A percentile compares a stretch with the other conserved stretches of the same genome.
These are phyloP conservation scores for Spongilla lacustris DNA, from an alignment of 37 sponge, comb jelly and placozoan species.

Conservation along the genomic window DNA sequence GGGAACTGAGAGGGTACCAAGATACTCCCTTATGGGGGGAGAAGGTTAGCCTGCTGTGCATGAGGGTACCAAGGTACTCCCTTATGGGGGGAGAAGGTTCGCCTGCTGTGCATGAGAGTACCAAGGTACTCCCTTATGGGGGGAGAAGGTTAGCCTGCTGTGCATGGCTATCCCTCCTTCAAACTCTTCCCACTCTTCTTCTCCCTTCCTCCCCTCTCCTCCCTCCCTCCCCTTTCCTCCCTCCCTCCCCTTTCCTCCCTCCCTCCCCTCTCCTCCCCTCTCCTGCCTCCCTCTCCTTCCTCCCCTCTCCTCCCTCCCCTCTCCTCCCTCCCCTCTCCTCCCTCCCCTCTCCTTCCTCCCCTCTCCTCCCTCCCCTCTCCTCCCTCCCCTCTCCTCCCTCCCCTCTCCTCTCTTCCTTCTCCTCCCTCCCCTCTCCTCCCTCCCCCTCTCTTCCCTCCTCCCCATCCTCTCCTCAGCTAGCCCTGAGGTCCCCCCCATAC, in stretches of 20 bases:
- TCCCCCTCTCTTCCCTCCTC: background rate
- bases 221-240: background rate
- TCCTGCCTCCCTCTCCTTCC: background rate
- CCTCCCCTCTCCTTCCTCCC: background rate
- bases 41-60: background rate
- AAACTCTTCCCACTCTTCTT: no score
- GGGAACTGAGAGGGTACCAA: slow-evolving; percentile 50
- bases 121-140: no score
- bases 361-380: background rate
- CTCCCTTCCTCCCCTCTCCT: background rate
- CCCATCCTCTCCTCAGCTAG: slow-evolving; percentile 1
- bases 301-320: background rate
- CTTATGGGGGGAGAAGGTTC: no score
- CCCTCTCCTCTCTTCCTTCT: background rate
- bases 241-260: background rate
- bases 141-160: no score
- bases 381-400: no score
- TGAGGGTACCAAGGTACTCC: no score
- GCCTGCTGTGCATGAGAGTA: no score
- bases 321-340: background rate
- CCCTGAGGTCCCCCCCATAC: slow-evolving; percentile 88
- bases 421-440: background rate
- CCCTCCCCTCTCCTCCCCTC: background rate
- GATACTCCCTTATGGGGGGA: slow-evolving; percentile 6
- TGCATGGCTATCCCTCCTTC: no score